These are phyloP conservation scores for Notolabrus celidotus DNA, from an alignment of 2,797 vertebrate species.

Conservation along the genomic window DNA sequence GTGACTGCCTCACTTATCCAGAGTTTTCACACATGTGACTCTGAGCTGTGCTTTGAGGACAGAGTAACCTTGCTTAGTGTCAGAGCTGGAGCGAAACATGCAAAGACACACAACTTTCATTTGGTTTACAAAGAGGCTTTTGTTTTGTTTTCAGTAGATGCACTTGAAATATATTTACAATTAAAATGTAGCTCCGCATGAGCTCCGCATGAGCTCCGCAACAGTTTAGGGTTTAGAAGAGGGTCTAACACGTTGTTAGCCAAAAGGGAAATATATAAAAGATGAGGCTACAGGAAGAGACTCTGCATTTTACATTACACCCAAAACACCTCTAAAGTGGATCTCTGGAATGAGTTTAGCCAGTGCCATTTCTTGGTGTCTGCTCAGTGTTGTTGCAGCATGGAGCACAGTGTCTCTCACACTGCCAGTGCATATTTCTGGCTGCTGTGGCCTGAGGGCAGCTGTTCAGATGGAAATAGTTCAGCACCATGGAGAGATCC, in stretches of 20 bases:
- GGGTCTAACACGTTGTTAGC: background rate
- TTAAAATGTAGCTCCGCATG: background rate
- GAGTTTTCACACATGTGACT: background rate
- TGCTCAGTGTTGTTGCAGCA: conserved; percentile 12
- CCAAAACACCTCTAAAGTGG: background rate
- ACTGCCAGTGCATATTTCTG: conserved; percentile 54
- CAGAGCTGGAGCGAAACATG: background rate
- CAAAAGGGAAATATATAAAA: background rate
- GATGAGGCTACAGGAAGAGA: background rate
- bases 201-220: background rate
- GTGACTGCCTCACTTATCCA: background rate
- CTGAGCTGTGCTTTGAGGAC: background rate
- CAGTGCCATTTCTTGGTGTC: conserved; percentile 12
- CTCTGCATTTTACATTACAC: background rate
- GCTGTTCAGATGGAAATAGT: conserved; percentile 74
- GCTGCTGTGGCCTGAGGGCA: conserved; percentile 64
- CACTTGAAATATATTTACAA: conserved; percentile 8
- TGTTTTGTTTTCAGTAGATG: background rate
- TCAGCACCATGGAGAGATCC: conserved; percentile 78
- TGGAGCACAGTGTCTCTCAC: conserved; percentile 18
- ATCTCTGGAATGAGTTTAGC: conserved; percentile 7
- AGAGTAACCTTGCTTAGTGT: background rate
- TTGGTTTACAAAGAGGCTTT: conserved; percentile 14
- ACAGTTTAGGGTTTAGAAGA: background rate
- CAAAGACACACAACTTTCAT: conserved; percentile 9